Evolutionary conservation across 2,888 invertebrate species (phyloP).

Genomic region (Deilephila elpenor): DNA sequence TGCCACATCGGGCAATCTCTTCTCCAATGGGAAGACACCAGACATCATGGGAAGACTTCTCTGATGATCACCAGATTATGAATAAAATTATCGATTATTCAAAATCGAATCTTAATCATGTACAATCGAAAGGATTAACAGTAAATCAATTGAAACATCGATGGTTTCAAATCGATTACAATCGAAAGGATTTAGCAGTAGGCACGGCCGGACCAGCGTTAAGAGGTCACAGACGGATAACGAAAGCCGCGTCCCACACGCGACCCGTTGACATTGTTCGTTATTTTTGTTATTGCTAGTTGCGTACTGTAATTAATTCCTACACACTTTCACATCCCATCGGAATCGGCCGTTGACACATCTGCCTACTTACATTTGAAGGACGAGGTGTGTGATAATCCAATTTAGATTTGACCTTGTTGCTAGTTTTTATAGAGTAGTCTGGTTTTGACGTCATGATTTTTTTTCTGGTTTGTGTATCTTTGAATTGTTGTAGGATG

Average conservation of each 20-base stretch:
- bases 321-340: conserved; percentile 74
- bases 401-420: conserved; percentile 21
- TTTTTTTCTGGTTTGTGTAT: conserved; percentile 2
- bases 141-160: neutral
- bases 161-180: neutral
- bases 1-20: no score
- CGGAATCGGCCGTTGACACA: conserved; percentile 65
- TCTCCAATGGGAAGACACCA: no score
- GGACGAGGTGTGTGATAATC: conserved; percentile 51
- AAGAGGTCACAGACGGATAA: conserved; percentile 36
- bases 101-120: neutral
- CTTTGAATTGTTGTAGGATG: neutral
- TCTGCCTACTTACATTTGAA: conserved; percentile 62
- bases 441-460: conserved; percentile 6
- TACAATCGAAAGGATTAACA: neutral
- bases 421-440: neutral
- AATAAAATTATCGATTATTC: no score
- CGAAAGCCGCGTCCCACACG: conserved; percentile 35
- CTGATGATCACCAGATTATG: no score
- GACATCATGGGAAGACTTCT: no score
- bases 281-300: conserved; percentile 68
- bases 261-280: conserved; percentile 74
- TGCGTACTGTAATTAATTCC: conserved; percentile 72
- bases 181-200: neutral
- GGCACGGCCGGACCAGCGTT: neutral